Percentiles rank a stretch among this genome's conserved stretches.
Evolutionary conservation across 2,113 vertebrate genomes (phyloP).

Genomic region (Castor canadensis): DNA sequence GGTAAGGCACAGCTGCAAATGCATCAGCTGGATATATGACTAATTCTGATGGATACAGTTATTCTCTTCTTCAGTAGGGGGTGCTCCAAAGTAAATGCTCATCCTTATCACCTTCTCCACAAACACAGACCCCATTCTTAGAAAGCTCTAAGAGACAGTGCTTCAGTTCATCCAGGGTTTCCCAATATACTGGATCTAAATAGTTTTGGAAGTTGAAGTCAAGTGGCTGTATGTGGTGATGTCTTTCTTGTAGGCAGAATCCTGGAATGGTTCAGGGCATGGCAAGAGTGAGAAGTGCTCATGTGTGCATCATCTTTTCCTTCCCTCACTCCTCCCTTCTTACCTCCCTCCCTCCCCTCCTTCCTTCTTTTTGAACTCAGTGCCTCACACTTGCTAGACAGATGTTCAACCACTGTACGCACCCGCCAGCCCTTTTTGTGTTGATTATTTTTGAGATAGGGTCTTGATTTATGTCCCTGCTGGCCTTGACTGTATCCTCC

Average conservation of each 20-base stretch:
- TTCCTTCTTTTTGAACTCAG: too few species aligned
- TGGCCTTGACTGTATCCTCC: too few species aligned
- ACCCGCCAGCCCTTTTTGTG: too few species aligned
- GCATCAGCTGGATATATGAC: conserved; percentile 93
- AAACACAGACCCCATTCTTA: conserved; percentile 93
- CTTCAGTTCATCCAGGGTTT: neutral
- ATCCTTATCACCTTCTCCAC: conserved; percentile 96
- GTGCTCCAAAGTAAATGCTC: conserved; percentile 94
- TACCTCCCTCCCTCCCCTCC: too few species aligned
- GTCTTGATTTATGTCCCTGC: too few species aligned
- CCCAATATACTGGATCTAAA: neutral
- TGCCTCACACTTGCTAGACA: too few species aligned
- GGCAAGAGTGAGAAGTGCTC: neutral
- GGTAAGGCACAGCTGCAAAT: conserved; percentile 92
- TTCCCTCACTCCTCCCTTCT: neutral
- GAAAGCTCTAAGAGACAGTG: conserved; percentile 85
- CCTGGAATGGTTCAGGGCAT: neutral
- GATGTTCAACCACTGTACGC: too few species aligned
- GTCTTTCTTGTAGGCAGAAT: neutral
- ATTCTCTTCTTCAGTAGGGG: conserved; percentile 95
- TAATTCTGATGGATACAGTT: conserved; percentile 88
- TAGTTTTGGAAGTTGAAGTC: neutral
- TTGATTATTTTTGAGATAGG: too few species aligned
- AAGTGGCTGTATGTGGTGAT: neutral
- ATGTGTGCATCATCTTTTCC: neutral